Conservation (phyloP, 2,888 invertebrate genomes). For the Rambutsinella grinnellia region DNA sequence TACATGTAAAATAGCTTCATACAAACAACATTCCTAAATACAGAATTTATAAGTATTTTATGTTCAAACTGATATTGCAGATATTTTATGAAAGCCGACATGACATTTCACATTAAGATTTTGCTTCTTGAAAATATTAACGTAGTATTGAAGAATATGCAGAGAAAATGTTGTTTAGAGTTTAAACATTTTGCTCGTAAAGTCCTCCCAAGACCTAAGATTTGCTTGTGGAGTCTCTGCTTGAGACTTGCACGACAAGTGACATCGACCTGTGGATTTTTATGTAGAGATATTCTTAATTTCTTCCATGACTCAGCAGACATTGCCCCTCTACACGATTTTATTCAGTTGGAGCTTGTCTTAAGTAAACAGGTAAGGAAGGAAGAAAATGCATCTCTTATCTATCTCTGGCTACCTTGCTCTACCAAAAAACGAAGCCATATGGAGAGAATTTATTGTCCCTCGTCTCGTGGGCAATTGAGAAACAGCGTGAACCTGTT, state of each 20-base stretch:
- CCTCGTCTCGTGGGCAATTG: slow-evolving; percentile 22
- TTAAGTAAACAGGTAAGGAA: not conserved
- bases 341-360: too few relatives aligned
- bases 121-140: not conserved
- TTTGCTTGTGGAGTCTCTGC: not conserved
- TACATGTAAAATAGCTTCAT: too few relatives aligned
- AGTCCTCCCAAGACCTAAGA: not conserved
- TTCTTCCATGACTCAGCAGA: not conserved
- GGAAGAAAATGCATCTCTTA: not conserved
- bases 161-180: not conserved
- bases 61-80: too few relatives aligned
- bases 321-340: not conserved
- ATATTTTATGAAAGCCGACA: too few relatives aligned
- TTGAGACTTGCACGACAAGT: slow-evolving; percentile 5
- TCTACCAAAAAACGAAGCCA: not conserved
- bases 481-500: slow-evolving; percentile 24
- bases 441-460: slow-evolving; percentile 3
- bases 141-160: not conserved
- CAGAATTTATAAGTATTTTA: too few relatives aligned
- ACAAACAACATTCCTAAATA: too few relatives aligned
- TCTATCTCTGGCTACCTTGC: not conserved
- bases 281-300: not conserved
- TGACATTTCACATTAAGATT: too few relatives aligned
- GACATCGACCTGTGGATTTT: not conserved
- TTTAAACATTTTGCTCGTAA: not conserved